These are phyloP conservation scores for Microtus pennsylvanicus DNA, from an alignment of 2,113 vertebrate genomes.

Conservation along the genomic window DNA sequence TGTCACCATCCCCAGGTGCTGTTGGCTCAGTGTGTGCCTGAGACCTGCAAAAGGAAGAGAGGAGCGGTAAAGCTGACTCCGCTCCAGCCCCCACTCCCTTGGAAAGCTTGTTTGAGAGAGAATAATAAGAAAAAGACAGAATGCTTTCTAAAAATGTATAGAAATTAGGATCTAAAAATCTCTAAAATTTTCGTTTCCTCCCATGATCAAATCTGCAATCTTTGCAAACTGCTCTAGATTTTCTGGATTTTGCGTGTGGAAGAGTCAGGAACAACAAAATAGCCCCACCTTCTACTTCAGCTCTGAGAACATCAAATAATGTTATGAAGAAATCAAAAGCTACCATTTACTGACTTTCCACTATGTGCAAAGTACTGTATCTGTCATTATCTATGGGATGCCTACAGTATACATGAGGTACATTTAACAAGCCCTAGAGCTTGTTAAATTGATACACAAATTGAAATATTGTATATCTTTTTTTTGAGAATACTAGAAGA, in stretches of 20 bases:
- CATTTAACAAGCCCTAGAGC: background rate
- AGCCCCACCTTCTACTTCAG: background rate
- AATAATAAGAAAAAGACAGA: background rate
- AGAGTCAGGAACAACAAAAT: background rate
- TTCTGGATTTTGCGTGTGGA: background rate
- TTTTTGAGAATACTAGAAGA: conserved; percentile 24
- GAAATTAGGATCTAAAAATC: conserved; percentile 23
- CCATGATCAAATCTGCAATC: background rate
- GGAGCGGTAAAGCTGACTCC: background rate
- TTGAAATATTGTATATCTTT: background rate
- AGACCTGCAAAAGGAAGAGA: background rate
- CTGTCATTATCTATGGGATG: background rate
- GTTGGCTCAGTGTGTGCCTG: background rate
- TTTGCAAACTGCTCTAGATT: background rate
- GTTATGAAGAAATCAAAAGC: background rate
- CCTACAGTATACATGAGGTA: background rate
- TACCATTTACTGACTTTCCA: background rate
- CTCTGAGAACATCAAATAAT: conserved; percentile 40
- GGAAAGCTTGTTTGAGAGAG: background rate
- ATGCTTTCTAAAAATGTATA: background rate
- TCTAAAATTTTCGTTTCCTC: background rate
- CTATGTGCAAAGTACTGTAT: background rate
- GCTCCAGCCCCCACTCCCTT: background rate
- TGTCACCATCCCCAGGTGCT: background rate
- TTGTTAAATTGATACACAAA: background rate